Evolutionary conservation across 2,888 invertebrate genomes (phyloP).

Genomic region (Pedicia rivosa): DNA sequence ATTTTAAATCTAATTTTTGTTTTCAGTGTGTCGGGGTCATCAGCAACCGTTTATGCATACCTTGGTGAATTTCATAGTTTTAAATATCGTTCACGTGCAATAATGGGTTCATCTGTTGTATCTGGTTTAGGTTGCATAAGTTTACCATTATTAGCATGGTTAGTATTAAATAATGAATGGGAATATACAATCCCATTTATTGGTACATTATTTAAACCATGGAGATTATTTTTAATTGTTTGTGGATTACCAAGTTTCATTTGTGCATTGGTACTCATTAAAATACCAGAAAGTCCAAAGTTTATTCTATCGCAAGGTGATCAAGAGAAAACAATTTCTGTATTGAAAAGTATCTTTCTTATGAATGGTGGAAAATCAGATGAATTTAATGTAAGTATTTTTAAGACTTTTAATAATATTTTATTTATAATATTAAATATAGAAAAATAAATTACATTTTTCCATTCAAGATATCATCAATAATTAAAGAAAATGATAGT

Average conservation of each 20-base stretch:
- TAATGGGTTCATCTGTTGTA: slow-evolving; percentile 24
- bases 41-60: slow-evolving; percentile 35
- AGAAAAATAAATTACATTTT: no score
- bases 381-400: no score
- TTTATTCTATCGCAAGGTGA: slow-evolving; percentile 20
- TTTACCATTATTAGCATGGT: slow-evolving; percentile 24
- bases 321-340: slow-evolving; percentile 18
- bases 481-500: not conserved
- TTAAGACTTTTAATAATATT: no score
- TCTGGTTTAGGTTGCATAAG: slow-evolving; percentile 23
- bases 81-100: slow-evolving; percentile 29
- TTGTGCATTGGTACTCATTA: slow-evolving; percentile 19
- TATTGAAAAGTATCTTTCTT: slow-evolving; percentile 18
- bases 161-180: slow-evolving; percentile 24
- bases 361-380: slow-evolving; percentile 18
- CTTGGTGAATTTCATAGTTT: slow-evolving; percentile 36
- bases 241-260: slow-evolving; percentile 23
- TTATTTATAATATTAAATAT: no score
- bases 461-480: slow-evolving; percentile 1
- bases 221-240: slow-evolving; percentile 24
- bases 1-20: no score
- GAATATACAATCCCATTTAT: slow-evolving; percentile 18
- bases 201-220: slow-evolving; percentile 21
- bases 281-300: slow-evolving; percentile 27
- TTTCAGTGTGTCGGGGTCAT: slow-evolving; percentile 31